phyloP scores from a whole-genome alignment of 2,113 vertebrate species.

The Amazona vittata region DNA sequence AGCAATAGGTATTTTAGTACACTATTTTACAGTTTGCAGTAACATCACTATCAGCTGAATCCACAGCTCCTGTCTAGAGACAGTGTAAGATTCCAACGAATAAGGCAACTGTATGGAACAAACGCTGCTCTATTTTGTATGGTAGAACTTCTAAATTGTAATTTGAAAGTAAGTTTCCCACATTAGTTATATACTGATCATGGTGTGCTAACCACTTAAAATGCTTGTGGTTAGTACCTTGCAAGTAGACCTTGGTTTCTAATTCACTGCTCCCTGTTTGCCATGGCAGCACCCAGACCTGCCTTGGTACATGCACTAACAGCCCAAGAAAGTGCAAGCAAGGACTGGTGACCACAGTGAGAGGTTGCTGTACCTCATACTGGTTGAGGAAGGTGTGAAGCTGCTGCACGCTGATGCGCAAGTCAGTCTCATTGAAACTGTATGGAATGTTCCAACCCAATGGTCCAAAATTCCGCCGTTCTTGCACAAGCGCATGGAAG shows the following conservation, averaged over 20 bases:
- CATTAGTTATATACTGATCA: neutral
- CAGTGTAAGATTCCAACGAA: neutral
- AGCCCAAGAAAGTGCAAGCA: neutral
- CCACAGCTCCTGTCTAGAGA: neutral
- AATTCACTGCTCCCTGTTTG: neutral
- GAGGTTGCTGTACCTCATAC: slow-evolving; percentile 77
- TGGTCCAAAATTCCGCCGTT: slow-evolving; percentile 88
- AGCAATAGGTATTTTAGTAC: fast-evolving
- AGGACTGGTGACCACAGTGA: neutral
- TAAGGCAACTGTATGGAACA: neutral
- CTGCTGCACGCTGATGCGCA: slow-evolving; percentile 89
- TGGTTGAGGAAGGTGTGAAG: slow-evolving; percentile 88
- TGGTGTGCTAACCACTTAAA: neutral
- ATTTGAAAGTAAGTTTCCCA: neutral
- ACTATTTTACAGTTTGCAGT: neutral
- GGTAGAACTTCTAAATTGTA: neutral
- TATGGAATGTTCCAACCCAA: slow-evolving; percentile 91
- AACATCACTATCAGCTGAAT: neutral
- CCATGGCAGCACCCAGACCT: neutral
- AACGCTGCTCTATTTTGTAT: neutral
- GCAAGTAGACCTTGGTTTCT: neutral
- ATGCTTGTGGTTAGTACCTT: neutral
- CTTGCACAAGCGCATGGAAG: slow-evolving; percentile 88
- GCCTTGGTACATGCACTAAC: neutral
- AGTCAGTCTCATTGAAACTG: slow-evolving; percentile 88